Percentiles rank a stretch among this genome's conserved stretches.
Evolutionary conservation across 2,888 invertebrate species (phyloP).

Genomic region (Apeira syringaria): DNA sequence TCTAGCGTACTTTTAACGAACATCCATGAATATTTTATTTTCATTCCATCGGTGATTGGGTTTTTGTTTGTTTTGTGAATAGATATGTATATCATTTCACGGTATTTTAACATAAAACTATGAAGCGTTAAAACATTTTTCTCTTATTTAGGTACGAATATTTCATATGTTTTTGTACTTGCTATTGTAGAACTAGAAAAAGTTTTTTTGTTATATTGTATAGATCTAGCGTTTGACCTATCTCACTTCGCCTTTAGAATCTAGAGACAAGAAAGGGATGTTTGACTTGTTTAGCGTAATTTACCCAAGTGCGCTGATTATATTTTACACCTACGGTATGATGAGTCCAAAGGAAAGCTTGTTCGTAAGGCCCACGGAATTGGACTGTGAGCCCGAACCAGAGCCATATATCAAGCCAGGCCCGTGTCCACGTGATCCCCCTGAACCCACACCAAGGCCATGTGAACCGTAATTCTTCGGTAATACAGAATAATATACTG

Average conservation of each 20-base stretch:
- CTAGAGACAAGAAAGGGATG: slow-evolving; percentile 28
- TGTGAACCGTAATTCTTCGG: neutral
- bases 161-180: no score
- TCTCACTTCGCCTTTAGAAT: slow-evolving; percentile 16
- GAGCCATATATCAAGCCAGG: slow-evolving; percentile 1
- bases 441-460: slow-evolving; percentile 4
- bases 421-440: slow-evolving; percentile 24
- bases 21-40: slow-evolving; percentile 42
- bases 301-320: slow-evolving; percentile 12
- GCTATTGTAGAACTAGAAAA: no score
- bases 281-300: slow-evolving; percentile 30
- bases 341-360: slow-evolving; percentile 31
- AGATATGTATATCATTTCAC: slow-evolving; percentile 24
- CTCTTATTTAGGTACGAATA: neutral
- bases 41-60: slow-evolving; percentile 35
- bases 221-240: no score
- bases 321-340: slow-evolving; percentile 39
- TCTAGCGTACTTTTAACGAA: slow-evolving; percentile 26
- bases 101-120: slow-evolving; percentile 15
- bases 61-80: slow-evolving; percentile 36
- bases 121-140: slow-evolving; percentile 3
- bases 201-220: no score
- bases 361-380: no score
- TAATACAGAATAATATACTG: no score
- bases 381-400: neutral